Evolutionary conservation across 2,888 invertebrate genomes (phyloP).

Genomic region (Nomada fabriciana): DNA sequence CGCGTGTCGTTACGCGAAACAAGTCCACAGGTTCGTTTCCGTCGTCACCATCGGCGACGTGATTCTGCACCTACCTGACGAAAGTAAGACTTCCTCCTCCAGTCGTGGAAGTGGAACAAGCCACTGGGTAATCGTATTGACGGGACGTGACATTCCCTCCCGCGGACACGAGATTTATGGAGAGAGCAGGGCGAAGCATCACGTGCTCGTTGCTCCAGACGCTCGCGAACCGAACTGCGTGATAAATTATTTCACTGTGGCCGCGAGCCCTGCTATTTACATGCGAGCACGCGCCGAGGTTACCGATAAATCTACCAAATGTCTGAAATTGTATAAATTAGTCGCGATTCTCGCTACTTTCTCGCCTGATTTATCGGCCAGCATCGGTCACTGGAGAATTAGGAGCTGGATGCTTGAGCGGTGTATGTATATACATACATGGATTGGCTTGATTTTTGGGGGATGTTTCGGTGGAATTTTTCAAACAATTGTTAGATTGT

Average conservation of each 20-base stretch:
- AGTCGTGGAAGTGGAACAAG: conserved; percentile 51
- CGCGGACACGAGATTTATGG: conserved; percentile 41
- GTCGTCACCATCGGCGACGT: neutral
- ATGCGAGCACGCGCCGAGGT: conserved; percentile 32
- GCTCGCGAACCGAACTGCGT: conserved; percentile 29
- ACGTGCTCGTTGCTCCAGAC: conserved; percentile 54
- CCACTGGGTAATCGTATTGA: conserved; percentile 56
- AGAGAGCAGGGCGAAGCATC: conserved; percentile 29
- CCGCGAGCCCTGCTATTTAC: conserved; percentile 44
- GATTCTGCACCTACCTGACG: conserved; percentile 47
- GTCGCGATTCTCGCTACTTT: conserved; percentile 44
- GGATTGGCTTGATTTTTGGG: too few relatives aligned
- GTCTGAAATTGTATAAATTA: conserved; percentile 60
- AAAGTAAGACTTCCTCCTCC: conserved; percentile 61
- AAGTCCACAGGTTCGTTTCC: conserved; percentile 26
- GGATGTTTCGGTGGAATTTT: too few relatives aligned
- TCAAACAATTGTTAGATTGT: neutral
- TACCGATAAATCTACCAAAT: conserved; percentile 50
- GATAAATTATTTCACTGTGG: conserved; percentile 55
- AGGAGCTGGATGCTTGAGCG: neutral
- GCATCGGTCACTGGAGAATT: conserved; percentile 15
- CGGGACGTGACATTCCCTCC: neutral
- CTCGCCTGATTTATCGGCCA: conserved; percentile 51
- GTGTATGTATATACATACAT: neutral
- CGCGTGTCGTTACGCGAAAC: conserved; percentile 48